A percentile compares a stretch with the other conserved stretches of the same genome.
phyloP scores from a whole-genome alignment of 1,140 invertebrate species.

The Caenorhabditis elegans region DNA sequence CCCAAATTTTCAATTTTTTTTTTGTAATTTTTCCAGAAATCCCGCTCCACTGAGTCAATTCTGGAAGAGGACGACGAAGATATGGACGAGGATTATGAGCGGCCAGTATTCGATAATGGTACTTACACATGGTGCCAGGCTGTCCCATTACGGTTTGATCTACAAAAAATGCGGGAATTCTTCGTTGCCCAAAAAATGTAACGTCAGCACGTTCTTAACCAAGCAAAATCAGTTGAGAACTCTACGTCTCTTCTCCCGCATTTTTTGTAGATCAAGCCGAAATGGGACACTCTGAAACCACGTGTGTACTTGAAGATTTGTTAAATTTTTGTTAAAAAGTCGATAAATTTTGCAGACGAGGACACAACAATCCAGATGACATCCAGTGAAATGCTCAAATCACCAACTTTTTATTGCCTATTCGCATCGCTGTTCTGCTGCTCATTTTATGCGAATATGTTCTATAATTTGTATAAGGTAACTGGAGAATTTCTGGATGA shows the following conservation, averaged over 20 bases:
- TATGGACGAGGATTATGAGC: neutral
- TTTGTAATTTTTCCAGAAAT: neutral
- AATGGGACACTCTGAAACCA: no score
- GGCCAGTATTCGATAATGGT: neutral
- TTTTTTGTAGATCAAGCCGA: no score
- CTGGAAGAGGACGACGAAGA: neutral
- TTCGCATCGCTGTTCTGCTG: slow-evolving; percentile 64
- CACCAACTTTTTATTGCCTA: slow-evolving; percentile 61
- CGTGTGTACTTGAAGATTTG: no score
- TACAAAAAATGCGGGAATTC: no score
- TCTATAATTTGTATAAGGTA: slow-evolving; percentile 63
- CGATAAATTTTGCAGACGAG: neutral
- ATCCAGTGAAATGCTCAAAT: slow-evolving; percentile 54
- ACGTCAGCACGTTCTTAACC: no score
- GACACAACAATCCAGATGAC: slow-evolving; percentile 35
- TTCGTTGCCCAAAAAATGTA: no score
- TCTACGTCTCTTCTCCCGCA: no score
- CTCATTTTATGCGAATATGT: slow-evolving; percentile 65
- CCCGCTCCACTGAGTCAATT: neutral
- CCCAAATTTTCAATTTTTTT: no score
- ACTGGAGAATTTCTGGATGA: slow-evolving; percentile 24
- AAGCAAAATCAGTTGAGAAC: neutral
- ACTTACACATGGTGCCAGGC: no score
- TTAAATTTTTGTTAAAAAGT: neutral
- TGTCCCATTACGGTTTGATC: no score